These are phyloP conservation scores for Corythucha ciliata DNA, from an alignment of 2,888 invertebrate species.

Conservation along the genomic window DNA sequence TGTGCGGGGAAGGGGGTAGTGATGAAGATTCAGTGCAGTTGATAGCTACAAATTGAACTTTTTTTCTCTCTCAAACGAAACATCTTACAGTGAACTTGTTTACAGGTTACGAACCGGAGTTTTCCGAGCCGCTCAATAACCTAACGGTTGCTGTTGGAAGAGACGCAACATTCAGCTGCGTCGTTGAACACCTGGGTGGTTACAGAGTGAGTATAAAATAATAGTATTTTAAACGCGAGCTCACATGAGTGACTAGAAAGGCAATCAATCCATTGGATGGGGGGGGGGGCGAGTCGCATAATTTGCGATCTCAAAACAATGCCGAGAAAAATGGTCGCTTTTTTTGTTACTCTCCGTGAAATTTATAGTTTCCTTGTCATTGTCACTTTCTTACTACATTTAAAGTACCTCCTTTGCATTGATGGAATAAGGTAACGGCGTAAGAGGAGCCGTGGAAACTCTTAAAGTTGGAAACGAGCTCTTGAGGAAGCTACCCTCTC, in stretches of 20 bases:
- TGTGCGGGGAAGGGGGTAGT: too few relatives aligned
- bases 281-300: background rate
- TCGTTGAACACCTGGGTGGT: slow-evolving; percentile 76
- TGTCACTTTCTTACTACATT: too few relatives aligned
- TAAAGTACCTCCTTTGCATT: too few relatives aligned
- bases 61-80: too few relatives aligned
- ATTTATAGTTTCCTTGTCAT: slow-evolving; percentile 7
- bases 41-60: background rate
- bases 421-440: background rate
- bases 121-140: slow-evolving; percentile 72
- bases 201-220: slow-evolving; percentile 61
- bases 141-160: slow-evolving; percentile 74
- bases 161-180: slow-evolving; percentile 78
- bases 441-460: background rate
- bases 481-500: too few relatives aligned
- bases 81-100: too few relatives aligned
- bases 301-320: background rate
- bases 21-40: too few relatives aligned
- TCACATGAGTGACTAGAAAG: background rate
- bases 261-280: background rate
- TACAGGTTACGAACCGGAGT: slow-evolving; percentile 74
- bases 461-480: too few relatives aligned
- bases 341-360: background rate
- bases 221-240: background rate
- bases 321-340: background rate